phyloP scores from a whole-genome alignment of 2,888 invertebrate species.

The Drosophila setosimentum region DNA sequence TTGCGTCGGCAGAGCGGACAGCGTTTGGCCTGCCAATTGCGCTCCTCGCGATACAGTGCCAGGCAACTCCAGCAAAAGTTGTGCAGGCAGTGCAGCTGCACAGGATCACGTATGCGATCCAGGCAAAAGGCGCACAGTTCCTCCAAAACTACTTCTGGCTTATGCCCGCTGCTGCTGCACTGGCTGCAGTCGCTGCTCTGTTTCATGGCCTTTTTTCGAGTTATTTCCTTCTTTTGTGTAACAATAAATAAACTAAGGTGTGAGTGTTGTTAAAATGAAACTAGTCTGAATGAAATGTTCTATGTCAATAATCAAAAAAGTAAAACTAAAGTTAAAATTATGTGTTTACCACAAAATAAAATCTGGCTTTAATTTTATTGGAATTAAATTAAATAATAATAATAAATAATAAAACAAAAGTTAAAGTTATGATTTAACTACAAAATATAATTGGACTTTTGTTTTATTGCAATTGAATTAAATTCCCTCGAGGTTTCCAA shows the following conservation, averaged over 20 bases:
- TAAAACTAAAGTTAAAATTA: background rate
- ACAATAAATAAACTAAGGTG: conserved; percentile 2
- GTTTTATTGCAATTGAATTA: background rate
- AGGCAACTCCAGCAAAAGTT: conserved; percentile 57
- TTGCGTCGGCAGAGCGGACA: conserved; percentile 62
- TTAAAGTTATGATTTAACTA: background rate
- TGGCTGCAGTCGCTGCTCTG: conserved; percentile 7
- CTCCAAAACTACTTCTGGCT: background rate
- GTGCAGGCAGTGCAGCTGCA: conserved; percentile 54
- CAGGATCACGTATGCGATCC: conserved; percentile 46
- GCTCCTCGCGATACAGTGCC: conserved; percentile 42
- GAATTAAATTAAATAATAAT: background rate
- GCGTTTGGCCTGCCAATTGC: conserved; percentile 51
- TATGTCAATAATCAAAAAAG: background rate
- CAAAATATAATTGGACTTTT: background rate
- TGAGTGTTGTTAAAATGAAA: conserved; percentile 14
- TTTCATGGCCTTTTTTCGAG: background rate
- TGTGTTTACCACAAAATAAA: background rate
- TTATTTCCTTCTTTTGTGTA: background rate
- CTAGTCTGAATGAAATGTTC: background rate
- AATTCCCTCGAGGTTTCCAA: background rate
- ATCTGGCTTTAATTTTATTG: background rate
- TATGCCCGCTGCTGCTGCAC: background rate
- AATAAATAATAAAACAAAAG: background rate
- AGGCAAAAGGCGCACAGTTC: conserved; percentile 60